phyloP scores from a whole-genome alignment of 2,113 vertebrate genomes.

The Chloebia gouldiae region DNA sequence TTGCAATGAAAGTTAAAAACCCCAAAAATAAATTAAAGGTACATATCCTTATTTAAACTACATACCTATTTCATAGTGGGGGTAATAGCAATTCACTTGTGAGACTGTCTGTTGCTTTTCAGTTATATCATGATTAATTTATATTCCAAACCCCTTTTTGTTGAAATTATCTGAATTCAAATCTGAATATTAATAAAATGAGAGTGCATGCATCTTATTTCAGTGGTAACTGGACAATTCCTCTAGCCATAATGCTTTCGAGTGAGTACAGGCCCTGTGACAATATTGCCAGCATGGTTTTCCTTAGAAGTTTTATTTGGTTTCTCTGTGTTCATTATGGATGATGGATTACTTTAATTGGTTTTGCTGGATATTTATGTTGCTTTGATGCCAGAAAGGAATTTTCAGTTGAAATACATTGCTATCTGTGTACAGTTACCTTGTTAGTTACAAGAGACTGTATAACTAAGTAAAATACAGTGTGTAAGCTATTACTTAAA shows the following conservation, averaged over 20 bases:
- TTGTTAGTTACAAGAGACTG: not conserved
- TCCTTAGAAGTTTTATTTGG: not conserved
- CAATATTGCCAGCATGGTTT: not conserved
- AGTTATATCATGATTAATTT: not conserved
- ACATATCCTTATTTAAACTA: not conserved
- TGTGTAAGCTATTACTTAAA: not conserved
- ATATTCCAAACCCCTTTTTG: not conserved
- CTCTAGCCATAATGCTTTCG: not conserved
- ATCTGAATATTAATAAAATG: not conserved
- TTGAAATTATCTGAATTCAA: not conserved
- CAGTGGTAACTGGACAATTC: not conserved
- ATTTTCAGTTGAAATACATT: not conserved
- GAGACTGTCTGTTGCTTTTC: not conserved
- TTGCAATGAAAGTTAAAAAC: not conserved
- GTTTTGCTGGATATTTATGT: not conserved
- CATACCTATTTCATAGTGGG: not conserved
- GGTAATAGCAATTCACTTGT: not conserved
- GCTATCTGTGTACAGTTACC: not conserved
- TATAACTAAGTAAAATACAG: not conserved
- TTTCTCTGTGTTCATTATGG: not conserved
- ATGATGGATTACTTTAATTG: not conserved
- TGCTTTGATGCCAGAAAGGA: not conserved
- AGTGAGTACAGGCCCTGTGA: not conserved
- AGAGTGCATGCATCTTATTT: not conserved
- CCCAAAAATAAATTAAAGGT: not conserved